Percentiles rank a stretch among this genome's conserved stretches.
phyloP scores from a whole-genome alignment of 2,797 vertebrate genomes.

The Cossypha niveicapilla region DNA sequence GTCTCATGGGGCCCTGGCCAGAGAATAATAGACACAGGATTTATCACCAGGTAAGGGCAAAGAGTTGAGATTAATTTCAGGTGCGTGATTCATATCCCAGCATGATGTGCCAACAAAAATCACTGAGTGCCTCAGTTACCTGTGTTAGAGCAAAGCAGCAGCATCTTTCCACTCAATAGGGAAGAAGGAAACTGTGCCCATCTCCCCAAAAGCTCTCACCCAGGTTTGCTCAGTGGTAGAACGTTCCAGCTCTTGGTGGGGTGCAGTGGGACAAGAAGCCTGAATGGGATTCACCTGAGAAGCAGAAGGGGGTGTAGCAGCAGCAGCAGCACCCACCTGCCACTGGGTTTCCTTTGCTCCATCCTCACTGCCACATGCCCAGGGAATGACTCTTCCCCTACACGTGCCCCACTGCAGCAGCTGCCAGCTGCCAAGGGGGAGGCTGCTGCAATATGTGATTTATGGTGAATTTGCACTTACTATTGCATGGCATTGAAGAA shows the following conservation, averaged over 20 bases:
- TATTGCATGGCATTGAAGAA: conserved; percentile 19
- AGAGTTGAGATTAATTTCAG: neutral
- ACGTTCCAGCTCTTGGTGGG: neutral
- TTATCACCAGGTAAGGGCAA: neutral
- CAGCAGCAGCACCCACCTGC: neutral
- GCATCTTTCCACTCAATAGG: neutral
- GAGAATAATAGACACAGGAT: neutral
- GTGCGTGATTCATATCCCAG: neutral
- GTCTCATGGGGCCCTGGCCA: neutral
- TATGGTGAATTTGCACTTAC: conserved; percentile 50
- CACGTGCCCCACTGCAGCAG: neutral
- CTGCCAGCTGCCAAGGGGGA: neutral
- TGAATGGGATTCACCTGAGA: neutral
- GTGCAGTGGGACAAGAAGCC: neutral
- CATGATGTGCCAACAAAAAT: neutral
- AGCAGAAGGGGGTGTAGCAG: neutral
- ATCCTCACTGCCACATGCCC: neutral
- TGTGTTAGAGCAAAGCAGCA: neutral
- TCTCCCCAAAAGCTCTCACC: neutral
- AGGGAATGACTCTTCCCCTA: neutral
- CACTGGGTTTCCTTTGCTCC: neutral
- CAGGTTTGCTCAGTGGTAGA: neutral
- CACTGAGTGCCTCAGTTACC: neutral
- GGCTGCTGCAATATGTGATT: neutral
- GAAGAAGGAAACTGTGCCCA: neutral